Percentiles rank a stretch among this genome's conserved stretches.
phyloP scores from a whole-genome alignment of 2,113 vertebrate genomes.

The Misgurnus anguillicaudatus region DNA sequence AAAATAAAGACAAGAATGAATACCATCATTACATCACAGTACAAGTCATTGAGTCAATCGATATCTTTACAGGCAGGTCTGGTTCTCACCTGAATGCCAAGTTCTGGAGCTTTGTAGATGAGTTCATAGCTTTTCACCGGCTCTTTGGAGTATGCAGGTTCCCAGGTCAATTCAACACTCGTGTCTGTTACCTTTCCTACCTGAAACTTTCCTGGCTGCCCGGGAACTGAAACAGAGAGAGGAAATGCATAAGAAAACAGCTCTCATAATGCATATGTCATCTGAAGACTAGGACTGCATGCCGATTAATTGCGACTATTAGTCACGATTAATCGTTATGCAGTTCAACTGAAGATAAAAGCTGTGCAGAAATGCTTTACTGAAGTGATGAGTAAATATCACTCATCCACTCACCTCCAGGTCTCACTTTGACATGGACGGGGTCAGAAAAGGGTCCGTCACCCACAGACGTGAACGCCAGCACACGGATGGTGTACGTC shows the following conservation, averaged over 20 bases:
- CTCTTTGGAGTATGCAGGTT: conserved; percentile 86
- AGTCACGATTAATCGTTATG: not conserved
- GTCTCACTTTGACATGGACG: conserved; percentile 93
- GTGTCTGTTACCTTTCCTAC: conserved; percentile 90
- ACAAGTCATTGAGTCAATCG: no score
- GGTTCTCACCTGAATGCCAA: conserved; percentile 81
- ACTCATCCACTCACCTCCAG: conserved; percentile 82
- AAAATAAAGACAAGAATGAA: no score
- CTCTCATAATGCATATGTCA: not conserved
- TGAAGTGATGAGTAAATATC: no score
- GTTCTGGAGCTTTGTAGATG: conserved; percentile 86
- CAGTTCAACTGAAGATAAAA: not conserved
- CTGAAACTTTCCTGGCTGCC: conserved; percentile 92
- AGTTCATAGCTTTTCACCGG: conserved; percentile 93
- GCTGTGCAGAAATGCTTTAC: not conserved
- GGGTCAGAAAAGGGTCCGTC: conserved; percentile 95
- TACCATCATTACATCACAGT: no score
- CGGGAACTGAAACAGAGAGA: conserved; percentile 79
- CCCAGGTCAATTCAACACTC: conserved; percentile 89
- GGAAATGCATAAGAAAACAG: not conserved
- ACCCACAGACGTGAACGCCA: conserved; percentile 96
- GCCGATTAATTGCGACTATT: no score
- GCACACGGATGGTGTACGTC: conserved; percentile 91
- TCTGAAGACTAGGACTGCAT: no score
- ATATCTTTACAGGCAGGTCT: not conserved